phyloP scores from a whole-genome alignment of 2,888 invertebrate species.

The Apocheima hispidaria region DNA sequence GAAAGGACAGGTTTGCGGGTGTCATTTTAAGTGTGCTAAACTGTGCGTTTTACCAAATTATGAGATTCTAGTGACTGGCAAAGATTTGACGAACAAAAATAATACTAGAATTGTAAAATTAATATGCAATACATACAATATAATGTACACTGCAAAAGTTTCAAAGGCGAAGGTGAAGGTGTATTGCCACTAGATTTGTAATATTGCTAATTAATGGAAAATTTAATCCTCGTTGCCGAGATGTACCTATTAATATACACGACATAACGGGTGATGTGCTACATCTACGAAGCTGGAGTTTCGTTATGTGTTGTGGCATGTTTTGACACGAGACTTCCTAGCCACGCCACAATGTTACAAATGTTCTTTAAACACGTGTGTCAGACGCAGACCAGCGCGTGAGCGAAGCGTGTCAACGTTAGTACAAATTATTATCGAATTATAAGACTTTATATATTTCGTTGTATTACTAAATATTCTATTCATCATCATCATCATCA shows the following conservation, averaged over 20 bases:
- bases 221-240: not conserved
- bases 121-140: not conserved
- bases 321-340: not conserved
- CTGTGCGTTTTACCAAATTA: slow-evolving; percentile 1
- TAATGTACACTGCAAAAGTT: slow-evolving; percentile 15
- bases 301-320: not conserved
- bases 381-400: too few species aligned
- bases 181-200: slow-evolving; percentile 19
- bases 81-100: slow-evolving; percentile 3
- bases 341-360: too few species aligned
- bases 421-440: too few species aligned
- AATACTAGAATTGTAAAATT: not conserved
- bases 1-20: too few species aligned
- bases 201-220: slow-evolving; percentile 12
- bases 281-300: not conserved
- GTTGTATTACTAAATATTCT: too few species aligned
- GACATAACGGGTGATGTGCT: not conserved
- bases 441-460: too few species aligned
- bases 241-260: not conserved
- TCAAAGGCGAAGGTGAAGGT: slow-evolving; percentile 15
- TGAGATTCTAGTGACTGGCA: slow-evolving; percentile 21
- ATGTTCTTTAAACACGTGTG: too few species aligned
- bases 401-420: too few species aligned
- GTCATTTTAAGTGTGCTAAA: slow-evolving; percentile 1
- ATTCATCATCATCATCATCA: too few species aligned